Evolutionary conservation across 2,888 invertebrate genomes (phyloP).

Genomic region (Epinotia nisella): DNA sequence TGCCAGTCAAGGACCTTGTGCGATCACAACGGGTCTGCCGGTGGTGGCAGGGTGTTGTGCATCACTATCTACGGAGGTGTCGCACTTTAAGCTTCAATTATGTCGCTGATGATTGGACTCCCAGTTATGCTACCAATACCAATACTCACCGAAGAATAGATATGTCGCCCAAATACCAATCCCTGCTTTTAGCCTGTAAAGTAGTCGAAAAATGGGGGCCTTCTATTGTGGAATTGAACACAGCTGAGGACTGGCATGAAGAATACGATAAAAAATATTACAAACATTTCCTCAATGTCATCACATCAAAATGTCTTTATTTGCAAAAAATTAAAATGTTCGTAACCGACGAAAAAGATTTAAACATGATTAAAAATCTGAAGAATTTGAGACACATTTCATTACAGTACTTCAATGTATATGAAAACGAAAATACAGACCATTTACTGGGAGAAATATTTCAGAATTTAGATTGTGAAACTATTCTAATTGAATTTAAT

Average conservation of each 20-base stretch:
- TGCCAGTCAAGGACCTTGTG: background rate
- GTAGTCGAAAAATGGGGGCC: background rate
- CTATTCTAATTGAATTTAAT: too few species aligned
- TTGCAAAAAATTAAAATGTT: background rate
- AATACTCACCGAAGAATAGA: too few species aligned
- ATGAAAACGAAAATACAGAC: too few species aligned
- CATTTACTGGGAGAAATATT: too few species aligned
- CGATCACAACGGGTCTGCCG: background rate
- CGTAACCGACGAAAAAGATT: background rate
- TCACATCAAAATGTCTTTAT: background rate
- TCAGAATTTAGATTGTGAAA: too few species aligned
- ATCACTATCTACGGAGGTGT: background rate
- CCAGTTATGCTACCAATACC: too few species aligned
- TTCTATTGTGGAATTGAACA: background rate
- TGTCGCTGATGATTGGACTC: background rate
- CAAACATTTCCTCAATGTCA: background rate
- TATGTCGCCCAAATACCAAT: background rate
- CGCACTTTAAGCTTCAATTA: background rate
- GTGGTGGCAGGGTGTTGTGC: background rate
- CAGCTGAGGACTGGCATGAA: background rate
- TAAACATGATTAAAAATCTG: background rate
- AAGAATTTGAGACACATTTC: too few species aligned
- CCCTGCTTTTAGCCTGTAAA: background rate
- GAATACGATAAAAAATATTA: background rate
- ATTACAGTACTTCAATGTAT: too few species aligned